Base-by-base conservation (phyloP, 2,113 vertebrate species). In the Athene cunicularia region DNA sequence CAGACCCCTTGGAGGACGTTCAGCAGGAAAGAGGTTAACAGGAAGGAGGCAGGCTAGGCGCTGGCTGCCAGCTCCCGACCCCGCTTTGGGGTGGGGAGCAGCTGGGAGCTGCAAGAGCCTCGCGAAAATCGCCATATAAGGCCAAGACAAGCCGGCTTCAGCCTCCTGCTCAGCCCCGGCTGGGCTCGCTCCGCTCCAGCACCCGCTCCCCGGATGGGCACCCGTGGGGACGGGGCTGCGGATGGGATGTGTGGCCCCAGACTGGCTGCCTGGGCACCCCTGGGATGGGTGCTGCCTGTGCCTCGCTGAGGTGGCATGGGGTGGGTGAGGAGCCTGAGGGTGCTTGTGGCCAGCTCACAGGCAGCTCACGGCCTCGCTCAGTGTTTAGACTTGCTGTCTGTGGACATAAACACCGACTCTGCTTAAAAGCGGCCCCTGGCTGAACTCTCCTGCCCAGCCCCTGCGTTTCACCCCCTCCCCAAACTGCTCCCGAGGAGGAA, bases 361-460 rank as follows among this genome's bases (percentile, higher is more conserved):
- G 60, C 66, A 50, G 83, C 91, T 80, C 45, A 2, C 7, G 1
- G 83, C 86, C 67, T 59, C 6, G 0, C 66, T 56, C 53, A 22
- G 62, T 97, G 97, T 97, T 97, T 97, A 97, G 97, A 97, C 97
- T 97, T 27, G 17, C 95, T 97, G 93, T 96, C 95, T 91, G 77
- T 26, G 95, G 75, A 95, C 50, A 11, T 98, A 97, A 97, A 97
- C 95, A 94, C 86, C 28, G 8, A 24, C 89, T 79, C 68, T 0
- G 73, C 88, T 89, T 82, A 63, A 85, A 93, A 58, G 53, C 0
- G 89, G 86, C 96, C 96, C 56, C 89, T 97, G 97, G 96, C 96
- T 98, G 96, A 96, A 95, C 96, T 95, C 76, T 75, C 73, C 80
- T 91, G 72, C 90, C 77, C 41, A 67, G 52, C 64, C 93, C 70